Conservation (phyloP, 35 echinoderm and acorn worm genomes). For the Ptychodera flava region DNA sequence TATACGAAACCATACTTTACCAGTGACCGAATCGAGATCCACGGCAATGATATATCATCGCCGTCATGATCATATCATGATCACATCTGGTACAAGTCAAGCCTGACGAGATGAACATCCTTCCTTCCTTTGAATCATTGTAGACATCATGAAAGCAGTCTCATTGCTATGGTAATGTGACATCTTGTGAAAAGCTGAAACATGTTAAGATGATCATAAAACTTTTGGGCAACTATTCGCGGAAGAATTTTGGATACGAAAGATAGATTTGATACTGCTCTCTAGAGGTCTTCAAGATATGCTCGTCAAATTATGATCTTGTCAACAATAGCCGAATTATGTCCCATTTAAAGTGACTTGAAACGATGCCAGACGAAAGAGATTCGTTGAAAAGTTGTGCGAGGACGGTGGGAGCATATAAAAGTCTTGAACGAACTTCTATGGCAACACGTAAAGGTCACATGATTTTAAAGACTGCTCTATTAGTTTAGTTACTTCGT, state of each 20-base stretch:
- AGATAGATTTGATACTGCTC: neutral
- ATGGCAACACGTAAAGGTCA: neutral
- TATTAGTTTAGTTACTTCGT: neutral
- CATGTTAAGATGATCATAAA: neutral
- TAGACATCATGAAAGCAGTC: neutral
- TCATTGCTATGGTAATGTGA: neutral
- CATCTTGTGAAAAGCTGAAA: neutral
- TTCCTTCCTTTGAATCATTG: neutral
- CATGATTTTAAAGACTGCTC: neutral
- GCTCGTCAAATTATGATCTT: neutral
- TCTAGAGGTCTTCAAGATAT: neutral
- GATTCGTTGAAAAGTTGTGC: neutral
- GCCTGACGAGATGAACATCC: neutral
- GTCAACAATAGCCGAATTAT: neutral
- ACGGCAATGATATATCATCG: too few relatives aligned
- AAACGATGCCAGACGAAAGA: neutral
- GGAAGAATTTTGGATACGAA: neutral
- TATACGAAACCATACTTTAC: too few relatives aligned
- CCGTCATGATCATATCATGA: too few relatives aligned
- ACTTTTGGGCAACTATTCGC: neutral
- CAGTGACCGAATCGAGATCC: too few relatives aligned
- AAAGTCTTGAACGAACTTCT: neutral
- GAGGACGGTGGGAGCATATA: neutral
- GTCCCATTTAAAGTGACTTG: neutral
- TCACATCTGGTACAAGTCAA: too few relatives aligned